Evolutionary conservation across 1,140 invertebrate genomes (phyloP).

Genomic region (Cyclina sinensis): DNA sequence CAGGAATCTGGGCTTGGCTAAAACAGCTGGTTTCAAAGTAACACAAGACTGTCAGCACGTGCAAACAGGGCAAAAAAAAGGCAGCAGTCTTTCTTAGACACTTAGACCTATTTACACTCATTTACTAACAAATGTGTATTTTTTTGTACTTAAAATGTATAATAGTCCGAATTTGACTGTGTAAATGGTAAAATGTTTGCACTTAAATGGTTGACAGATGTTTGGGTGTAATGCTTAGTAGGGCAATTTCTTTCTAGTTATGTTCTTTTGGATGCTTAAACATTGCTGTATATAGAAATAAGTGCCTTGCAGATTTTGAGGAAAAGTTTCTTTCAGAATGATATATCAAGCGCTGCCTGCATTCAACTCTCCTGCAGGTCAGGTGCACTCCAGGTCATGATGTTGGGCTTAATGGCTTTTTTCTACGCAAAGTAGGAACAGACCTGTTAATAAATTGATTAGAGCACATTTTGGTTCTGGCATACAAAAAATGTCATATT

Average conservation of each 20-base stretch:
- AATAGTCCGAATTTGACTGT: neutral
- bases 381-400: neutral
- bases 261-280: neutral
- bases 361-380: neutral
- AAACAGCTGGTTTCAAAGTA: conserved; percentile 5
- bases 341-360: neutral
- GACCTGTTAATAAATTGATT: no score
- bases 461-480: no score
- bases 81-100: conserved; percentile 31
- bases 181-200: neutral
- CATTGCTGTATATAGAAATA: no score
- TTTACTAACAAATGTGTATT: neutral
- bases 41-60: neutral
- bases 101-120: neutral
- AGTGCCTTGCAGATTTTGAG: neutral
- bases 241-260: neutral
- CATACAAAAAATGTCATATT: no score
- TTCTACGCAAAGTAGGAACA: no score
- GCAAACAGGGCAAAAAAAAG: neutral
- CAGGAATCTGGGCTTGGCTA: conserved; percentile 35
- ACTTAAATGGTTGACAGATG: neutral
- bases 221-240: neutral
- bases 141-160: neutral
- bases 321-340: neutral
- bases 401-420: no score